Base-by-base conservation (phyloP, 1,140 invertebrate species). In the Drosophila guanche region DNA sequence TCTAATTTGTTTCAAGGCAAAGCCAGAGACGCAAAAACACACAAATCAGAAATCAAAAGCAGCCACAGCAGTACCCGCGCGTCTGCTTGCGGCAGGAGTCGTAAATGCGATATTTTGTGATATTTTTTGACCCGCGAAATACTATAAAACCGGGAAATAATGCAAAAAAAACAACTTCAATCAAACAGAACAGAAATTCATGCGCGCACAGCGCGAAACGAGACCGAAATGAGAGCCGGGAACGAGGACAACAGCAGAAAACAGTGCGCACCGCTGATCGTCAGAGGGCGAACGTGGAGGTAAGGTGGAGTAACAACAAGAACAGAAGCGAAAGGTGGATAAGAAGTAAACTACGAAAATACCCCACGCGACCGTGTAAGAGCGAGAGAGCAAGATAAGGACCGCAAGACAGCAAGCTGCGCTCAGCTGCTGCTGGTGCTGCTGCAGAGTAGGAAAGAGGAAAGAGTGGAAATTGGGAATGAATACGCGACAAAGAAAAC, bases 1-100 rank as follows among this genome's bases (percentile, higher is more conserved):
- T 86, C 86, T 84, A 71, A 77, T 88, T 81, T 81, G 77, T 81
- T 78, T 81, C 83, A 85, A 86, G 68, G 71, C 42, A 51, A 81
- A 66, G 47, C 57, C 58, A 27, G 56, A 71, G 71, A 70, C 61
- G 63, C 57, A 46, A 37, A 37, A 37, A 37, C 33, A 37, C 63
- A 66, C 72, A 66, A 65, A 77, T 33, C 60, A 43, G 67, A 76
- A 63, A 76, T 60, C 65, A 55, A 72, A 61, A 66, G 54, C 52
- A 50, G 56, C 70, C 71, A 27, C 53, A 25, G 60, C 58, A 57
- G 45, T 46, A 25, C 42, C 22, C 52, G 42, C 22, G 47, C n/a
- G 14, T 51, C 12, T 41, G 45, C 16, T 23, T 45, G 33, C 59
- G 29, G n/a, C 23, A 52, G 20, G 25, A 74, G 53, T 74, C 70